Conservation (phyloP, 2,888 invertebrate species). For the Sympetrum striolatum region DNA sequence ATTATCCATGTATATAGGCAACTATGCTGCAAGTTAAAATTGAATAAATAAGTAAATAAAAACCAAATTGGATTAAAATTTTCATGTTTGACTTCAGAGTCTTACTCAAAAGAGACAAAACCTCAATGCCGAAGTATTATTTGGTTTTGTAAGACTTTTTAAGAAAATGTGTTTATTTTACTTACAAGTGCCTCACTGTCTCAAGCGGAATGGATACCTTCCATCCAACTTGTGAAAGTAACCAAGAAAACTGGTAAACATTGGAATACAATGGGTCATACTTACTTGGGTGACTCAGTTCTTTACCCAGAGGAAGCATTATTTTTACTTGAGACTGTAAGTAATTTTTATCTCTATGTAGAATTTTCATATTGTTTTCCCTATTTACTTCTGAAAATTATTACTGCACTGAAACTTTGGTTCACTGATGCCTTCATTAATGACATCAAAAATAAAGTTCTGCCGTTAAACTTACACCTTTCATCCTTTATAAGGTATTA, state of each 20-base stretch:
- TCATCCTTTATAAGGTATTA: no score
- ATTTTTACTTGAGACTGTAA: constrained; percentile 71
- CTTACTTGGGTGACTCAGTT: constrained; percentile 60
- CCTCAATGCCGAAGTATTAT: neutral
- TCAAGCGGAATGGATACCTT: constrained; percentile 66
- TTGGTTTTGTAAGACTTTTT: neutral
- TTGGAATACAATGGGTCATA: constrained; percentile 66
- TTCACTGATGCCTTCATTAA: no score
- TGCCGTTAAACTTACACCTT: no score
- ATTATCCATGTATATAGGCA: no score
- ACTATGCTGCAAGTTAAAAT: no score
- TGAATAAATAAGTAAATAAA: no score
- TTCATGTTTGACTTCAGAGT: neutral
- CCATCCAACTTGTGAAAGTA: constrained; percentile 64
- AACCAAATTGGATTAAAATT: neutral
- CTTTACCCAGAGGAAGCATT: constrained; percentile 72
- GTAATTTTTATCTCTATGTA: constrained; percentile 48
- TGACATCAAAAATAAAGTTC: no score
- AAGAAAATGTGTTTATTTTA: neutral
- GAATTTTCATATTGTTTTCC: no score
- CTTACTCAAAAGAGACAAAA: neutral
- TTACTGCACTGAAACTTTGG: no score
- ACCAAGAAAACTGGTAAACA: constrained; percentile 64
- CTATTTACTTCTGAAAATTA: no score
- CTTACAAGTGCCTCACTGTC: constrained; percentile 61